phyloP scores from a whole-genome alignment of 2,888 invertebrate species.

The Nephrotoma appendiculata region DNA sequence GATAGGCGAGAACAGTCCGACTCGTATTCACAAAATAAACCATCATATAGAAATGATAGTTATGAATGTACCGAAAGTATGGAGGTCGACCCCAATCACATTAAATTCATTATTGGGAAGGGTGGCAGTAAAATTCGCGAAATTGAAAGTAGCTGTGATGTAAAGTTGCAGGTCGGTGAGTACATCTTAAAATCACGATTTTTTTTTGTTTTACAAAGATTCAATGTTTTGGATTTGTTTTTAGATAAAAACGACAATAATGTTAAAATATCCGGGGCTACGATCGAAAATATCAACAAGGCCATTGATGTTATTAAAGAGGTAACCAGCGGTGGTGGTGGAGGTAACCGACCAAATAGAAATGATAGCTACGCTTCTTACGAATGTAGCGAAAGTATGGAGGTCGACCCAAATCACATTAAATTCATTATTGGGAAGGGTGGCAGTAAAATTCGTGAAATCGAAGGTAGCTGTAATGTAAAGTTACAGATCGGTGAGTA shows the following conservation, averaged over 20 bases:
- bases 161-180: conserved; percentile 50
- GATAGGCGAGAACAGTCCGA: neutral
- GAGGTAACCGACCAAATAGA: neutral
- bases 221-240: neutral
- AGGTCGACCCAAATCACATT: conserved; percentile 26
- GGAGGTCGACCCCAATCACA: conserved; percentile 23
- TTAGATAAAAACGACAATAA: conserved; percentile 19
- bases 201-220: no score
- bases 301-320: conserved; percentile 32
- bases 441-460: conserved; percentile 72
- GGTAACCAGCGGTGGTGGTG: conserved; percentile 16
- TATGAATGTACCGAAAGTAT: conserved; percentile 12
- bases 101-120: conserved; percentile 53
- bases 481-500: conserved; percentile 48
- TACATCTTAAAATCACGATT: conserved; percentile 12
- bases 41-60: neutral
- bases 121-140: conserved; percentile 78
- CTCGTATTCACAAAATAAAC: neutral
- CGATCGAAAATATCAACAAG: conserved; percentile 20
- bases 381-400: conserved; percentile 13
- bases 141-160: conserved; percentile 53
- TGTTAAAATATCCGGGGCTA: conserved; percentile 28
- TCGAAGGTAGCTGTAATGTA: conserved; percentile 57
- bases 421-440: conserved; percentile 58
- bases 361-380: neutral